Percentiles rank a stretch among this genome's conserved stretches.
These are phyloP conservation scores for Allophyes oxyacanthae DNA, from an alignment of 2,888 invertebrate genomes.

Conservation along the genomic window DNA sequence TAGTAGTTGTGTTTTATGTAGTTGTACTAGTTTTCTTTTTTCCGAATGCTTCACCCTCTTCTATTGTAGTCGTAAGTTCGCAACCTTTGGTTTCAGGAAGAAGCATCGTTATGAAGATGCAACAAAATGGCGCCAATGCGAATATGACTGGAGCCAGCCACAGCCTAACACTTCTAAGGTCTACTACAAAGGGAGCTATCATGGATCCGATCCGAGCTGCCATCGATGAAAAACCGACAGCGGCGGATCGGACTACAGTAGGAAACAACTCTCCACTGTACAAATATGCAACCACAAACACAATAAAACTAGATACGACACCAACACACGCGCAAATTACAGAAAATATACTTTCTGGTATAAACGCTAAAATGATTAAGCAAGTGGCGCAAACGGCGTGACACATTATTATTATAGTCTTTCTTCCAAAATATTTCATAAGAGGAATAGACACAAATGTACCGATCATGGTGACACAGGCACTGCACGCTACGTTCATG, in stretches of 20 bases:
- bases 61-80: slow-evolving; percentile 93
- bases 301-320: slow-evolving; percentile 93
- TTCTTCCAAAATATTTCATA: slow-evolving; percentile 91
- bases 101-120: slow-evolving; percentile 85
- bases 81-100: slow-evolving; percentile 94
- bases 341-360: slow-evolving; percentile 77
- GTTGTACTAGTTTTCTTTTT: no score
- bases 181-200: slow-evolving; percentile 94
- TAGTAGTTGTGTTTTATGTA: no score
- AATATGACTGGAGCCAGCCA: slow-evolving; percentile 93
- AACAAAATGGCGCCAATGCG: slow-evolving; percentile 90
- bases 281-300: slow-evolving; percentile 95
- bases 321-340: slow-evolving; percentile 92
- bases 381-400: slow-evolving; percentile 90
- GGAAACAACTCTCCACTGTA: slow-evolving; percentile 96
- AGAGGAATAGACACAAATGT: slow-evolving; percentile 90
- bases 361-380: slow-evolving; percentile 89
- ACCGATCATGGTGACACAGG: slow-evolving; percentile 89
- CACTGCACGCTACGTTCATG: slow-evolving; percentile 94
- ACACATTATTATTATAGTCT: slow-evolving; percentile 90
- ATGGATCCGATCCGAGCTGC: slow-evolving; percentile 96
- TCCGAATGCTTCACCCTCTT: slow-evolving; percentile 92
- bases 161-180: slow-evolving; percentile 79
- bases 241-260: slow-evolving; percentile 95
- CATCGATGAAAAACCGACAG: slow-evolving; percentile 95